Base-by-base conservation (phyloP, 2,113 vertebrate genomes). In the Carettochelys insculpta region DNA sequence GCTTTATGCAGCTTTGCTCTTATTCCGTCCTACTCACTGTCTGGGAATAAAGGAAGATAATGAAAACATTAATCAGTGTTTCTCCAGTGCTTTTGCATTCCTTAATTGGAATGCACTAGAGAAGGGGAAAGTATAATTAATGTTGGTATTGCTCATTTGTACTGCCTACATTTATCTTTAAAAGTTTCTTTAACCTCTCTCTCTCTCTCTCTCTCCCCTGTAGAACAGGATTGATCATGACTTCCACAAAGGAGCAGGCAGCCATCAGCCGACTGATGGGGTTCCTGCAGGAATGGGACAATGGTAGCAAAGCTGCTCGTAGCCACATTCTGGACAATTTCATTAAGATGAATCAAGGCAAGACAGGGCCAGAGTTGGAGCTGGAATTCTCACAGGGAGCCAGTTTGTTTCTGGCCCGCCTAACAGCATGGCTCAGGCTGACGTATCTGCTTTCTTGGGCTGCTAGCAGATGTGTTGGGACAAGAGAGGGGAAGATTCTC, bases 281-380 rank as follows among this genome's bases (percentile, higher is more conserved):
- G 81, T 98, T 98, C 87, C 97, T 99, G 38, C 97, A 97, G 6
- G 97, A 99, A 12, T 98, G 98, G 98, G 98, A 99, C 92, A 98
- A 92, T 1, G 97, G 97, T 2, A 96, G 96, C 92, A 95, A 91
- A 93, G 83, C 34, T 1, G 83, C 94, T 61, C 97, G 97, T 83
- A 82, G 73, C 29, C 95, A 71, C 75, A 97, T 99, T 90, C 93
- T 99, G 41, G 91, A 85, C 45, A 97, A 90, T 34, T 99, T 99
- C 90, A 95, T 99, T 65, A 25, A 85, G 38, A 85, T 85, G 68
- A 98, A 97, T 76, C 31, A 95, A 0, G 98, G 98, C 83, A 99
- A 98, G 93, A 98, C 97, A 1, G 97, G 95, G 77, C 95, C 97
- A 13, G 98, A 99, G 82, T 94, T 99, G 96, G 98, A 99, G 95